Conservation (phyloP, 2,888 invertebrate species). For the Marasmarcha lunaedactyla region DNA sequence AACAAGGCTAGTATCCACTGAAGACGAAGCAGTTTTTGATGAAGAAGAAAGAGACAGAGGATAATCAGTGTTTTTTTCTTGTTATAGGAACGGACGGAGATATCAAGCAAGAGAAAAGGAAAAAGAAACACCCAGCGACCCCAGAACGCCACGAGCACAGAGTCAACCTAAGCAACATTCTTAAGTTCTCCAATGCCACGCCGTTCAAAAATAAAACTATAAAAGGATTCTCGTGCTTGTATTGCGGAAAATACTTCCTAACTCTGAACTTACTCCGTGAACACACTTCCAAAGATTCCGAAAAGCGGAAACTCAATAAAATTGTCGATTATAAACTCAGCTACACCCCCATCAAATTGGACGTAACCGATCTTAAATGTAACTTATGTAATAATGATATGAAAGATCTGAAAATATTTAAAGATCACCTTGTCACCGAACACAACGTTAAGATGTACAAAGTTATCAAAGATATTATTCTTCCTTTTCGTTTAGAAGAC, state of each 20-base stretch:
- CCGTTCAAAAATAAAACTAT: slow-evolving; percentile 59
- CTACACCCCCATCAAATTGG: slow-evolving; percentile 58
- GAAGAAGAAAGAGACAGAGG: slow-evolving; percentile 48
- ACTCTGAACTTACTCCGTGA: slow-evolving; percentile 40
- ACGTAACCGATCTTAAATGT: slow-evolving; percentile 49
- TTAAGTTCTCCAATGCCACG: slow-evolving; percentile 60
- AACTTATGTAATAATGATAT: slow-evolving; percentile 39
- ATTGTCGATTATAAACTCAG: slow-evolving; percentile 62
- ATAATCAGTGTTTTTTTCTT: slow-evolving; percentile 53
- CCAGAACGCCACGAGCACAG: slow-evolving; percentile 62
- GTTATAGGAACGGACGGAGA: slow-evolving; percentile 59
- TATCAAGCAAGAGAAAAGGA: slow-evolving; percentile 48
- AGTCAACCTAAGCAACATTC: slow-evolving; percentile 54
- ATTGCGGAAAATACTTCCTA: slow-evolving; percentile 48
- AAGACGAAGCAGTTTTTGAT: no score
- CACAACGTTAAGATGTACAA: slow-evolving; percentile 49
- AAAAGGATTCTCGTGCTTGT: slow-evolving; percentile 57
- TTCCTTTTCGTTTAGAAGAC: slow-evolving; percentile 50
- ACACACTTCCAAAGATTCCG: slow-evolving; percentile 44
- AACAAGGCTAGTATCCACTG: slow-evolving; percentile 15
- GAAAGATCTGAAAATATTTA: slow-evolving; percentile 45
- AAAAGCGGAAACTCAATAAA: slow-evolving; percentile 53
- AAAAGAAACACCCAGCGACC: slow-evolving; percentile 51
- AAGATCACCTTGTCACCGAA: slow-evolving; percentile 39
- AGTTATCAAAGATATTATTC: slow-evolving; percentile 55